Conservation (phyloP, 2,797 vertebrate genomes). For the Pseudomugil gertrudae region DNA sequence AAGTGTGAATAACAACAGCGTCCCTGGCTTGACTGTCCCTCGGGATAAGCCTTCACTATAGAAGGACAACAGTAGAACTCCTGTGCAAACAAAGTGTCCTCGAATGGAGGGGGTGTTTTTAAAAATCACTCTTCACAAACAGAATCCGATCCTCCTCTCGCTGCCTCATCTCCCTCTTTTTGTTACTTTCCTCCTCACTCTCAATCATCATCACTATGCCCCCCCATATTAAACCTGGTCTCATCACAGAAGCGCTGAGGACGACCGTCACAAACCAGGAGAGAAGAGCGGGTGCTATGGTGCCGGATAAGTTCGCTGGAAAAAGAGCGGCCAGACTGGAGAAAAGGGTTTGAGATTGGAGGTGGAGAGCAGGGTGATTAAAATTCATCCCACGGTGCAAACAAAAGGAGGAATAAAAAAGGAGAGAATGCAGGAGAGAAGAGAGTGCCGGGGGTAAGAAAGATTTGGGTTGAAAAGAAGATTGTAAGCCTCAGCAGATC, state of each 20-base stretch:
- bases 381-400: conserved; percentile 86
- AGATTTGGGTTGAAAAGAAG: conserved; percentile 80
- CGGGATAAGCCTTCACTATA: conserved; percentile 70
- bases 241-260: conserved; percentile 39
- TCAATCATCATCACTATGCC: conserved; percentile 3
- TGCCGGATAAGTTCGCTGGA: conserved; percentile 42
- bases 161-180: conserved; percentile 33
- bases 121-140: conserved; percentile 73
- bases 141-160: conserved; percentile 61
- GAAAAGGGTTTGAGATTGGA: conserved; percentile 53
- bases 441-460: conserved; percentile 57
- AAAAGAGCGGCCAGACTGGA: conserved; percentile 30
- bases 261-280: not conserved
- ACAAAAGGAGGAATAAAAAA: conserved; percentile 84
- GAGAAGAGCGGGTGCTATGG: conserved; percentile 30
- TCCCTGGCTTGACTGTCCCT: conserved; percentile 58
- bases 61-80: conserved; percentile 67
- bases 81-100: conserved; percentile 79
- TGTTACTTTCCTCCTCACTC: conserved; percentile 26
- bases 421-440: conserved; percentile 69
- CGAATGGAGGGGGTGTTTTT: conserved; percentile 76
- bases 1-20: conserved; percentile 69
- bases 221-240: conserved; percentile 48
- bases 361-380: conserved; percentile 77
- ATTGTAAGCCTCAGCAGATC: conserved; percentile 79